These are phyloP conservation scores for Pantherophis vulpinus DNA, from an alignment of 2,797 vertebrate genomes.

Conservation along the genomic window DNA sequence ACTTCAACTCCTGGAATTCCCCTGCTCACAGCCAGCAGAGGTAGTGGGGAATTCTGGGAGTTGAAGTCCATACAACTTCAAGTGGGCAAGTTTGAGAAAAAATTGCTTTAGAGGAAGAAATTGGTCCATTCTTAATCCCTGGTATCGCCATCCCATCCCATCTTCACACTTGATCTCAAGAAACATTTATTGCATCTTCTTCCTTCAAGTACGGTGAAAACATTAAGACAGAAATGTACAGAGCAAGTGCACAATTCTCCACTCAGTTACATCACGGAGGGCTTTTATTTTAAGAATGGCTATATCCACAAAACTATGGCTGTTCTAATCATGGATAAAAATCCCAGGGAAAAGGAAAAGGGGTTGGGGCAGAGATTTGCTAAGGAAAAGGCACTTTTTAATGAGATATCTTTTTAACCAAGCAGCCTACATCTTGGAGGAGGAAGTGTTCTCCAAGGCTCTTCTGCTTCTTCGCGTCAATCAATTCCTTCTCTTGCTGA, in stretches of 20 bases:
- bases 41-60: too few relatives aligned
- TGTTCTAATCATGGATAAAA: not conserved
- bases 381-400: not conserved
- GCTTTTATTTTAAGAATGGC: not conserved
- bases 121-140: not conserved
- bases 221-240: not conserved
- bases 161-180: not conserved
- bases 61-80: too few relatives aligned
- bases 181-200: not conserved
- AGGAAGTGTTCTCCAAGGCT: not conserved
- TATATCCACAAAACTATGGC: not conserved
- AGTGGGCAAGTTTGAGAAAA: not conserved
- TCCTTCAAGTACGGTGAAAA: not conserved
- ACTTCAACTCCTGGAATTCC: too few relatives aligned
- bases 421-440: too few relatives aligned
- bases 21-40: too few relatives aligned
- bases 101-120: not conserved
- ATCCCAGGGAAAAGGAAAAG: not conserved
- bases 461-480: not conserved
- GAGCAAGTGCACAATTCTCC: not conserved
- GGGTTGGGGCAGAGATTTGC: too few relatives aligned
- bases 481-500: not conserved
- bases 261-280: not conserved
- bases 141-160: not conserved
- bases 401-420: not conserved